A percentile compares a stretch with the other conserved stretches of the same genome.
phyloP scores from a whole-genome alignment of 1,140 invertebrate genomes.

The Trichogramma pretiosum region DNA sequence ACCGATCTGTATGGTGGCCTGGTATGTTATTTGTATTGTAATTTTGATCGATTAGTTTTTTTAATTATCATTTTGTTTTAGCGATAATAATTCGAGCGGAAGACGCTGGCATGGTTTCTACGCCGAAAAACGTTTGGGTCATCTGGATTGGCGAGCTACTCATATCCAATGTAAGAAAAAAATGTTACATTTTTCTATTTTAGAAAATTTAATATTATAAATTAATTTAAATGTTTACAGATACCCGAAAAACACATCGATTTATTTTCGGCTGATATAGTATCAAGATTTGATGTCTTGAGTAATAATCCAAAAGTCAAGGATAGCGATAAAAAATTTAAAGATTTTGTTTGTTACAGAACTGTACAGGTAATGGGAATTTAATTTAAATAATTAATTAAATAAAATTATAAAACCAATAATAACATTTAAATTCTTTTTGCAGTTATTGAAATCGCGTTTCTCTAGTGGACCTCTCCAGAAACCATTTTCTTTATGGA shows the following conservation, averaged over 20 bases:
- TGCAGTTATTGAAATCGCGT: conserved; percentile 23
- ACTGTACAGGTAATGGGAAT: conserved; percentile 17
- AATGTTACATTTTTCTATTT: neutral
- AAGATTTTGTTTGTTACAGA: conserved; percentile 4
- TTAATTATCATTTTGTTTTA: conserved; percentile 4
- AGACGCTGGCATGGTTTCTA: conserved; percentile 27
- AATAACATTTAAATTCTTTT: conserved; percentile 2
- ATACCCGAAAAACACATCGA: conserved; percentile 11
- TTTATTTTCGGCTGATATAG: conserved; percentile 9
- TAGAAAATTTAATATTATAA: neutral
- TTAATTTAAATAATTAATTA: neutral
- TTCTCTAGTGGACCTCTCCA: conserved; percentile 21
- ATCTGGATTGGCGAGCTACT: conserved; percentile 33
- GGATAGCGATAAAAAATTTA: conserved; percentile 4
- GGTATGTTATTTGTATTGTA: conserved; percentile 15
- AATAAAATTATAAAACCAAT: neutral
- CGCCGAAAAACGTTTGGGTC: conserved; percentile 28
- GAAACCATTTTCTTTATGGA: conserved; percentile 31
- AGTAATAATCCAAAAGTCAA: neutral
- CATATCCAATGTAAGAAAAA: conserved; percentile 29
- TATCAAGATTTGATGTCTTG: conserved; percentile 3
- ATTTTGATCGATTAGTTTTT: neutral
- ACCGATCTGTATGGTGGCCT: conserved; percentile 24
- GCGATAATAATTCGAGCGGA: conserved; percentile 30
- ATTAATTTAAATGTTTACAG: conserved; percentile 2